These are phyloP conservation scores for Rhysida immarginata DNA, from an alignment of 1,140 invertebrate species.

Conservation along the genomic window DNA sequence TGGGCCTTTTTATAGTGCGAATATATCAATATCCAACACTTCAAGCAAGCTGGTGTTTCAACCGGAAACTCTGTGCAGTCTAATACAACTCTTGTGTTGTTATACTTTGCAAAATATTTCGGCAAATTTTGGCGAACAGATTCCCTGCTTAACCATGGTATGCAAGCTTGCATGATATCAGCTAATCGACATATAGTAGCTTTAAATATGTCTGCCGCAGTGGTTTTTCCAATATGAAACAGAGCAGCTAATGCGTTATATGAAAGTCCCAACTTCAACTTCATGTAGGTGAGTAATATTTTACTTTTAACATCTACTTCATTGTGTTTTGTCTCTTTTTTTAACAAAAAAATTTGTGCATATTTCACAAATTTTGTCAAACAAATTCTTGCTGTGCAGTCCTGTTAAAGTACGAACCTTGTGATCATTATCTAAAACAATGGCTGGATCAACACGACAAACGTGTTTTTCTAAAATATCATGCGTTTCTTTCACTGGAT, in stretches of 20 bases:
- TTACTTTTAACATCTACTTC: neutral
- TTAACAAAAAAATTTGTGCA: no score
- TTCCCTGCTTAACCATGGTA: neutral
- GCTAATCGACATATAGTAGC: neutral
- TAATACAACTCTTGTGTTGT: neutral
- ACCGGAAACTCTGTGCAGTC: neutral
- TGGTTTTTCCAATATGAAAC: neutral
- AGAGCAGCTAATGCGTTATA: neutral
- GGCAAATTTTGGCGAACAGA: neutral
- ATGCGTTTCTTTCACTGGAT: no score
- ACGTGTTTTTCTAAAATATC: no score
- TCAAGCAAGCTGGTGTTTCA: neutral
- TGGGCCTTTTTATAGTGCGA: neutral
- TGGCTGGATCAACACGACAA: no score
- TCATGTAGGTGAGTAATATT: neutral
- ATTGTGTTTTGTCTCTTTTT: no score
- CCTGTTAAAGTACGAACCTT: no score
- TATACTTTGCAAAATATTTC: neutral
- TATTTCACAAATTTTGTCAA: no score
- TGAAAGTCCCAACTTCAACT: neutral
- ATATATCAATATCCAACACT: neutral
- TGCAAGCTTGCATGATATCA: neutral
- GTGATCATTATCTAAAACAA: no score
- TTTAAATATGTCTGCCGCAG: neutral
- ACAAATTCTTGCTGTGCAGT: no score